phyloP scores from a whole-genome alignment of 2,888 invertebrate genomes.

The Byasa hedistus region DNA sequence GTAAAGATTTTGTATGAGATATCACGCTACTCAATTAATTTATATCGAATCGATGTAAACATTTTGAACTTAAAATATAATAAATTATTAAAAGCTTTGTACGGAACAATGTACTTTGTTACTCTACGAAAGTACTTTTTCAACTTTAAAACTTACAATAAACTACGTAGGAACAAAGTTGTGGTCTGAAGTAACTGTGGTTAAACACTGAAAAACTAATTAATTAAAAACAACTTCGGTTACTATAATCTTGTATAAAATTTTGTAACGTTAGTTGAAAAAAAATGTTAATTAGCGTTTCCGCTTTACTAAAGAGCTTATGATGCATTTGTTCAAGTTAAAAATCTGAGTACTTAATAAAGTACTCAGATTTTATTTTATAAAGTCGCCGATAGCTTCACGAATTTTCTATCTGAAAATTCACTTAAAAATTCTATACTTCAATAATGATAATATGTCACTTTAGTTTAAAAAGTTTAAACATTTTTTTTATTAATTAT shows the following conservation, averaged over 20 bases:
- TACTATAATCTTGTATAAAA: not conserved
- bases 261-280: not conserved
- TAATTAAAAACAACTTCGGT: not conserved
- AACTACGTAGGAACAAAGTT: not conserved
- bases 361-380: not conserved
- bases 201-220: not conserved
- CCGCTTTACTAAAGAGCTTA: slow-evolving; percentile 2
- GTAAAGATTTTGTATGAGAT: too few species aligned
- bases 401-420: not conserved
- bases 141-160: not conserved
- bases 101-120: not conserved
- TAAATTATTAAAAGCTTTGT: not conserved
- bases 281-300: not conserved
- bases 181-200: not conserved
- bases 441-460: not conserved
- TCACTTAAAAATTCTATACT: not conserved
- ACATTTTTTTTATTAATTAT: not conserved
- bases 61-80: not conserved
- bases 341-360: not conserved
- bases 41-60: not conserved
- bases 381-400: not conserved
- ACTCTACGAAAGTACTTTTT: not conserved
- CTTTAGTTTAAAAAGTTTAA: not conserved
- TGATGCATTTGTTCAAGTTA: not conserved
- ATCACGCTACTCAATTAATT: not conserved